Percentiles rank a stretch among this genome's conserved stretches.
Conservation (phyloP, 2,888 invertebrate genomes). For the Rhogogaster chlorosoma region DNA sequence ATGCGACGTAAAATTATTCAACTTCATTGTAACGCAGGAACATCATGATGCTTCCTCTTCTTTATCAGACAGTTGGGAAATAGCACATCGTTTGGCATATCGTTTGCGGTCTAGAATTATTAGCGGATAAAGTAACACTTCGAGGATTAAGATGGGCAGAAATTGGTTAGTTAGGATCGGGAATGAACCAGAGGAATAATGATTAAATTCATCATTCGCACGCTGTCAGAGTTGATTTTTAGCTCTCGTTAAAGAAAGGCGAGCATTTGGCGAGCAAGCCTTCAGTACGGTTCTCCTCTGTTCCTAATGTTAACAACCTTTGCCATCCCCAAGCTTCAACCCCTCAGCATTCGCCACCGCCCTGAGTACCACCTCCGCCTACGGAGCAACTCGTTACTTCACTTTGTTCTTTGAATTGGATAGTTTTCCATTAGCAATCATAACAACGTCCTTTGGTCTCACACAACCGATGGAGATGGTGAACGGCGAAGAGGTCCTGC, state of each 20-base stretch:
- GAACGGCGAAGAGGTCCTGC: constrained; percentile 61
- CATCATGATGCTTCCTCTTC: background rate
- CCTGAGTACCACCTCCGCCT: constrained; percentile 30
- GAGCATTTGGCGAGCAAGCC: constrained; percentile 28
- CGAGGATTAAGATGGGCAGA: background rate
- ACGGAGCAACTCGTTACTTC: constrained; percentile 73
- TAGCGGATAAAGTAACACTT: background rate
- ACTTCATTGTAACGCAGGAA: constrained; percentile 27
- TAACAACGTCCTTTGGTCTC: constrained; percentile 73
- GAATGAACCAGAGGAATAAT: constrained; percentile 3
- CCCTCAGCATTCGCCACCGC: constrained; percentile 49
- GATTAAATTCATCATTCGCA: constrained; percentile 24
- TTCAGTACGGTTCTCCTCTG: constrained; percentile 1
- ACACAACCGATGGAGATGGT: constrained; percentile 63
- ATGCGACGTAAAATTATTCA: constrained; percentile 26
- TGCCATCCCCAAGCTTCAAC: constrained; percentile 56
- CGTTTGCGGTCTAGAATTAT: background rate
- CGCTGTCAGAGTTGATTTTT: constrained; percentile 54
- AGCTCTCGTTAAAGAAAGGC: constrained; percentile 50
- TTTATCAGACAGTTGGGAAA: background rate
- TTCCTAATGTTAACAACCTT: constrained; percentile 68
- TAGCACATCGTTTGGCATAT: background rate
- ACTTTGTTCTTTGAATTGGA: constrained; percentile 76
- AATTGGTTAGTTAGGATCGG: constrained; percentile 29
- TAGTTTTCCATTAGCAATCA: constrained; percentile 77